These are phyloP conservation scores for Trigoniulus corallinus DNA, from an alignment of 1,140 invertebrate species.

Conservation along the genomic window DNA sequence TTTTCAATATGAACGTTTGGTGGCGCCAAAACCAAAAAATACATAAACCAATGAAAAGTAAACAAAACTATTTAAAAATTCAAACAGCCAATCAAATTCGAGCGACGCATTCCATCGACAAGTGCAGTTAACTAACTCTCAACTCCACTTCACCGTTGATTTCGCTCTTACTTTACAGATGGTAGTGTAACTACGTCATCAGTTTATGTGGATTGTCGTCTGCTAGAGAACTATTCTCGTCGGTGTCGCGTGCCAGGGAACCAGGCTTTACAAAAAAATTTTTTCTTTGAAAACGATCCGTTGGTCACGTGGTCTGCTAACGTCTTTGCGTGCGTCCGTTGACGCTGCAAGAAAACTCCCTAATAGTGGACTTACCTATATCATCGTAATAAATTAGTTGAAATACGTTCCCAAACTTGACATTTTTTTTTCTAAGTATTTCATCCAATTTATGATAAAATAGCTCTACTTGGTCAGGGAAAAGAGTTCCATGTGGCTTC, in stretches of 20 bases:
- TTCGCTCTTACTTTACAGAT: too few relatives aligned
- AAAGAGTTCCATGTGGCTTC: background rate
- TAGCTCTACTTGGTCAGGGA: background rate
- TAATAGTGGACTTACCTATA: background rate
- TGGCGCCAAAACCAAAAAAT: too few relatives aligned
- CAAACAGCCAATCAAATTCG: too few relatives aligned
- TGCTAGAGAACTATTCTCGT: background rate
- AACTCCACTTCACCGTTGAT: too few relatives aligned
- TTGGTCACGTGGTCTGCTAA: too few relatives aligned
- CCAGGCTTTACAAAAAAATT: background rate
- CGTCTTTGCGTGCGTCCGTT: too few relatives aligned
- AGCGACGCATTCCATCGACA: too few relatives aligned
- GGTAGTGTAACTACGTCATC: background rate
- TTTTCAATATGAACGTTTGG: too few relatives aligned
- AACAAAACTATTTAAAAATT: too few relatives aligned
- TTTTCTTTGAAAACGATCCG: background rate
- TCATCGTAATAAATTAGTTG: background rate
- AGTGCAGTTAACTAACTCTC: too few relatives aligned
- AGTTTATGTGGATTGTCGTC: background rate
- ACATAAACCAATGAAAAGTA: too few relatives aligned
- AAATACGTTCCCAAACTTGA: background rate
- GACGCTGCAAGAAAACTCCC: too few relatives aligned
- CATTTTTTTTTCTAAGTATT: background rate
- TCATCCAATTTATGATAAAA: background rate
- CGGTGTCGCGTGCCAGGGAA: background rate